Evolutionary conservation across 37 sponge, comb jelly and placozoan genomes (phyloP), one percentile per base, ranked within the genome.

Genomic region (Spongilla lacustris): DNA sequence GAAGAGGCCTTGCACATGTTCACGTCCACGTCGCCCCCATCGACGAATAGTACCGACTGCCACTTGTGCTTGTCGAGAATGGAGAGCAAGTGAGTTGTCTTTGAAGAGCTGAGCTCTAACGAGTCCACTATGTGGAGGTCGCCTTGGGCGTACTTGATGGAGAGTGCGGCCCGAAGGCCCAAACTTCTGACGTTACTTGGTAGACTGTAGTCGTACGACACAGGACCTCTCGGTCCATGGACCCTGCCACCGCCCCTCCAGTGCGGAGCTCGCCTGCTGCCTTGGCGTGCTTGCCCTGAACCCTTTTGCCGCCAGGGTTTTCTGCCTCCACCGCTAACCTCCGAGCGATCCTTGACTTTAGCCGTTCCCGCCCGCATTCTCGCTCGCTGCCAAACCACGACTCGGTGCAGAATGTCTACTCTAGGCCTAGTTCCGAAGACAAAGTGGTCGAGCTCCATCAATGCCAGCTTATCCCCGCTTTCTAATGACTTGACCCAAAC

Each of bases 231-330:
- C 17, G 98, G 96, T 0, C 96, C 98, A 69, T 97, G 98, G 33
- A 93, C 96, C 36, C 86, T 90, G 13, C 98, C 98, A 2, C 98
- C 98, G 0, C 90, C 90, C 23, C 71, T 66, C 69, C 82, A 91
- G 50, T 90, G 92, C 2, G 98, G 98, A 5, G 98, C 91, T 34
- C 98, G 86, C 21, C 86, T 88, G 71, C 96, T 93, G 4, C 98
- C 98, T 26, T 95, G 96, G 80, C 98, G 69, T 0, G 98, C 96
- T 66, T 78, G 35, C 29, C 98, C 98, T 19, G 77, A 31, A 5
- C 96, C 96, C 78, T 97, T 97, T 81, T 97, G 98, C 22, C 38
- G 81, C 84, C 92, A 80, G 38, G 96, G 98, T 68, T 97, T 97
- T 11, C 90, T 78, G 1, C 98, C 98, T 21, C 98, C 96, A 26